Conservation (phyloP, 2,113 vertebrate species). For the Rhabdornis inornatus region DNA sequence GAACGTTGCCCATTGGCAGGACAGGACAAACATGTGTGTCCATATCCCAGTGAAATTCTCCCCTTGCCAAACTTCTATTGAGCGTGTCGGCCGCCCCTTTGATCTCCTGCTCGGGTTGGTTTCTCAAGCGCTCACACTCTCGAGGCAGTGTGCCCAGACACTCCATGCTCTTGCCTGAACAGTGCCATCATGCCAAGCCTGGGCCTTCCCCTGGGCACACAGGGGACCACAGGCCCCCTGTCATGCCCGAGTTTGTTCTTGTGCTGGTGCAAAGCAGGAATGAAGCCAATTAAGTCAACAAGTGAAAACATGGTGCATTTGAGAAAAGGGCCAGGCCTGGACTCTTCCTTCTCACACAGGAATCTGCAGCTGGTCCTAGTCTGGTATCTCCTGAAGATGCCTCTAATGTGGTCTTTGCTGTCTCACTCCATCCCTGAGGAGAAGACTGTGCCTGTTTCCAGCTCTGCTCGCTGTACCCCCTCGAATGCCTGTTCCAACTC, state of each 20-base stretch:
- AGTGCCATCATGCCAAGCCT: not conserved
- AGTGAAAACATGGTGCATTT: not conserved
- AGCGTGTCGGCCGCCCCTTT: not conserved
- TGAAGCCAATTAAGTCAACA: not conserved
- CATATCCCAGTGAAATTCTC: constrained; percentile 8
- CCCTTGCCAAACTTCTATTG: not conserved
- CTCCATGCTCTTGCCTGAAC: not conserved
- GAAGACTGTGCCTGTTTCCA: not conserved
- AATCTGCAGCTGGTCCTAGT: constrained; percentile 30
- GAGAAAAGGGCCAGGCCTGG: not conserved
- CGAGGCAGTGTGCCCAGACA: not conserved
- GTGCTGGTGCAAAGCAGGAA: not conserved
- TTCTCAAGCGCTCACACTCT: not conserved
- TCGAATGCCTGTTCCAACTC: constrained; percentile 42
- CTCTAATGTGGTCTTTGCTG: constrained; percentile 1
- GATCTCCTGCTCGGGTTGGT: constrained; percentile 4
- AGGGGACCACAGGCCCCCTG: not conserved
- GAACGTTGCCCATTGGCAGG: constrained; percentile 57
- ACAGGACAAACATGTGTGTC: constrained; percentile 51
- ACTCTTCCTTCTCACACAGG: constrained; percentile 25
- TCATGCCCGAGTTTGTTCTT: not conserved
- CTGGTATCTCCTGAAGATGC: constrained; percentile 4
- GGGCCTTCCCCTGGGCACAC: not conserved
- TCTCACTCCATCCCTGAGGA: not conserved
- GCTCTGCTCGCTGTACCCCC: not conserved